Evolutionary conservation across 2,888 invertebrate genomes (phyloP), one percentile per base, ranked within the genome.

Genomic region (Trimorus sp.): DNA sequence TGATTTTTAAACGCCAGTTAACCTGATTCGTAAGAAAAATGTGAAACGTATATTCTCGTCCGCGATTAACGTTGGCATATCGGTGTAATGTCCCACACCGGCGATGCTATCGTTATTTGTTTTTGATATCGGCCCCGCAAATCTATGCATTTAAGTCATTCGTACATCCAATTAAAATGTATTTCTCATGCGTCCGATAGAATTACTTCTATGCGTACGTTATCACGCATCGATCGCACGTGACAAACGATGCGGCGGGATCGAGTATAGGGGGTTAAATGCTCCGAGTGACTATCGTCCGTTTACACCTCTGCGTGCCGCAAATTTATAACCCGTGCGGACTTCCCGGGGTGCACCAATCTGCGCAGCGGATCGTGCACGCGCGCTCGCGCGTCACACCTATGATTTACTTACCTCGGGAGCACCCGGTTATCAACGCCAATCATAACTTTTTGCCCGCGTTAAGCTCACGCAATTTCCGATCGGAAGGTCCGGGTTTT

Each of bases 321-420:
- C 80, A 84, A 87, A 87, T 88, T 88, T 87, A 88, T 87, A 88
- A 85, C 87, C 86, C 83, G 83, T 86, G 83, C 62, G 79, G 82
- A 82, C 74, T 80, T 79, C 76, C 77, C 63, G 68, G 82, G 70
- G 73, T 75, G 76, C 75, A 56, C 69, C 82, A 76, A 77, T 79
- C 78, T 77, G 81, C 78, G 71, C 78, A 79, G 69, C 83, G 78
- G 71, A 81, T 79, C 79, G 75, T 71, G 74, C 75, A 84, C 81
- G 79, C 77, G 77, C 75, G 68, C 75, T 75, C 75, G 54, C 83
- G 62, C 79, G 73, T 62, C 66, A 71, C 84, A 66, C 63, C 81
- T 79, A 85, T 86, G 85, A 86, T 86, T 86, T 85, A 85, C 84
- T 83, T 66, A 76, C 66, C 73, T 75, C 53, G 65, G 62, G 75